A percentile compares a stretch with the other conserved stretches of the same genome.
Conservation (phyloP, 2,797 vertebrate species). For the Channallabes apus region DNA sequence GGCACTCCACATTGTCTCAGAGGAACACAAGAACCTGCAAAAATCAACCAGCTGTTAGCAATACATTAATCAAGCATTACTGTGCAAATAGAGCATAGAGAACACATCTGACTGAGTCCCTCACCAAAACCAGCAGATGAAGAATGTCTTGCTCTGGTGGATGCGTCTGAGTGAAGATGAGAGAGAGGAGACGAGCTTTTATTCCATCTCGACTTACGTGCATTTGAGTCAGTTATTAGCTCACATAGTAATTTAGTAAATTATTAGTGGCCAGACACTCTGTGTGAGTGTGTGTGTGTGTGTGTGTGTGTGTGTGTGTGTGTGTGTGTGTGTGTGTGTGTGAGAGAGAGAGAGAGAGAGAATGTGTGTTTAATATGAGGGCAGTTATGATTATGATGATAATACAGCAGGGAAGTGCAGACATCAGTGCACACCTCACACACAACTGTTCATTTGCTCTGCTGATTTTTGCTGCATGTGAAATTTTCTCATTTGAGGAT, state of each 20-base stretch:
- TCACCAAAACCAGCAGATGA: constrained; percentile 8
- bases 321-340: constrained; percentile 15
- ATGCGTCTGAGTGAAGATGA: constrained; percentile 3
- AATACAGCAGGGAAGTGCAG: constrained; percentile 45
- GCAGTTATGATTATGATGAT: constrained; percentile 52
- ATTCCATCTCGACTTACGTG: constrained; percentile 26
- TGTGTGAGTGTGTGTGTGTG: constrained; percentile 23
- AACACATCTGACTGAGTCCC: neutral
- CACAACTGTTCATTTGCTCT: neutral
- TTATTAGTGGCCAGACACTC: constrained; percentile 44
- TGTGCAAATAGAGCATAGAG: neutral
- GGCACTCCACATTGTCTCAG: constrained; percentile 67
- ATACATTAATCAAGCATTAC: neutral
- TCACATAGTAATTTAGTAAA: constrained; percentile 53
- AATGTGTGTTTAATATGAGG: constrained; percentile 27
- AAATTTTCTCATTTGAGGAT: neutral
- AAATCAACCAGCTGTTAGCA: neutral
- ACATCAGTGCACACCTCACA: constrained; percentile 5
- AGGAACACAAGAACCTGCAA: constrained; percentile 21
- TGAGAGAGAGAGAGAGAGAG: no score
- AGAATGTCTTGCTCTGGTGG: neutral
- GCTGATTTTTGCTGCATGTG: neutral
- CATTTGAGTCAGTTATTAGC: constrained; percentile 37
- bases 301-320: constrained; percentile 26
- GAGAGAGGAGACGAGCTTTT: neutral